A percentile compares a stretch with the other conserved stretches of the same genome.
Evolutionary conservation across 30 jellyfish, hydroid and myxozoan species (phyloP).

Genomic region (Cassiopea xamachana): DNA sequence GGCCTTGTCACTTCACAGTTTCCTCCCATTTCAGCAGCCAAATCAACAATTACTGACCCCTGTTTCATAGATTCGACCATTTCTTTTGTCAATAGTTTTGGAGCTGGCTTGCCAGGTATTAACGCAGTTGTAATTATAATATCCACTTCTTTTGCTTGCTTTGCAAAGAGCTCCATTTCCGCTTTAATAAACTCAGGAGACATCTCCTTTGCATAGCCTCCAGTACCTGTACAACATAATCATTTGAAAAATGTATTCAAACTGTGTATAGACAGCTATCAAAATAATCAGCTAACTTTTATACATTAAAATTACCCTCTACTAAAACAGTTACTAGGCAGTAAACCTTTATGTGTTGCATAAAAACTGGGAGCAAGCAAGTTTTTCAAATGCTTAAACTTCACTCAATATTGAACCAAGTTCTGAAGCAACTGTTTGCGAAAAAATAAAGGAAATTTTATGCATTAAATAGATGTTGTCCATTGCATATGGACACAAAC

Average conservation of each 20-base stretch:
- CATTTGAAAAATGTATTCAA: background rate
- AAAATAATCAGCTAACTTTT: too few species aligned
- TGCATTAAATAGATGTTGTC: too few species aligned
- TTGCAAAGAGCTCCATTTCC: slow-evolving; percentile 95
- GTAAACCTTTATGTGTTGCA: too few species aligned
- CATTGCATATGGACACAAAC: too few species aligned
- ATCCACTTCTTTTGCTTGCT: slow-evolving; percentile 93
- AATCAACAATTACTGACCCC: slow-evolving; percentile 96
- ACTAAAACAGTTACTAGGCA: too few species aligned
- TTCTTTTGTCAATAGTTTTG: slow-evolving; percentile 86
- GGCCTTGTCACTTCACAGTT: slow-evolving; percentile 92
- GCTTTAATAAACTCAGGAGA: slow-evolving; percentile 96
- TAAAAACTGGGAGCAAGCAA: too few species aligned
- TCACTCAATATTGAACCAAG: too few species aligned
- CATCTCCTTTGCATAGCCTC: slow-evolving; percentile 99
- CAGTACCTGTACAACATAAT: slow-evolving; percentile 59
- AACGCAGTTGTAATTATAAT: slow-evolving; percentile 90
- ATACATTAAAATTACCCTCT: too few species aligned
- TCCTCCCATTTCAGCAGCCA: slow-evolving; percentile 97
- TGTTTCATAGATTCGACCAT: slow-evolving; percentile 97
- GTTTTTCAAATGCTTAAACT: too few species aligned
- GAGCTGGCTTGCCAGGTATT: slow-evolving; percentile 97
- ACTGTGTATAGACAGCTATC: too few species aligned
- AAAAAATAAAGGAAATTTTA: too few species aligned
- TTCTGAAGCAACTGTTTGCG: too few species aligned